Evolutionary conservation across 2,113 vertebrate species (phyloP), one percentile per base, ranked within the genome.

Genomic region (Spermophilus dauricus): DNA sequence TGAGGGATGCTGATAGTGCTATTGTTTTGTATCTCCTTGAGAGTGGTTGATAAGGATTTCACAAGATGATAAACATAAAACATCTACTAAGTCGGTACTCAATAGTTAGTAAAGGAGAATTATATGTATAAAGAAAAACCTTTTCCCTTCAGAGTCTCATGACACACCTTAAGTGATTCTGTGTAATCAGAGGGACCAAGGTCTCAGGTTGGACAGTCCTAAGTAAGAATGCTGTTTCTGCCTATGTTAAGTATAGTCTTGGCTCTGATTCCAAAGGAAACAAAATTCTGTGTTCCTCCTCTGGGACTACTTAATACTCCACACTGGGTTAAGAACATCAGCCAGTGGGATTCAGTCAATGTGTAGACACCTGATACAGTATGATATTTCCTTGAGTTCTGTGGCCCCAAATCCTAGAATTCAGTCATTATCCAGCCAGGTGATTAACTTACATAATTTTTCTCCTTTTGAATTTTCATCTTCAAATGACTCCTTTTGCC

Each of bases 401-500:
- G 34, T 37, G 48, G 58, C 56, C 45, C 45, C 8, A 22, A 11
- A 56, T 17, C 61, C n/a, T 37, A 45, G 48, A 30, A 75, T 75
- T 12, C 0, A 6, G 39, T 94, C 34, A 80, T 58, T 51, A 28
- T 17, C 61, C 30, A 73, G 69, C 28, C 72, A 51, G 37, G 13
- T 8, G 75, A 82, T 26, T 37, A 86, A 73, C 81, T n/a, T 14
- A 24, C 2, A 51, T 24, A 12, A 80, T 39, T 30, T 80, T 83
- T 77, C 75, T 67, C 45, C 9, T 51, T 83, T 84, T 69, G 80
- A 17, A 28, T 72, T 96, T 30, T 86, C 24, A 75, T n/a, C 24
- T 91, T 96, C 81, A 95, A 67, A 42, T 72, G 17, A 51, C 72
- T 88, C 56, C 48, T 81, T 95, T 51, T 76, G 87, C 32, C 32